These are phyloP conservation scores for Papilio xuthus DNA, from an alignment of 1,140 invertebrate species.

Conservation along the genomic window DNA sequence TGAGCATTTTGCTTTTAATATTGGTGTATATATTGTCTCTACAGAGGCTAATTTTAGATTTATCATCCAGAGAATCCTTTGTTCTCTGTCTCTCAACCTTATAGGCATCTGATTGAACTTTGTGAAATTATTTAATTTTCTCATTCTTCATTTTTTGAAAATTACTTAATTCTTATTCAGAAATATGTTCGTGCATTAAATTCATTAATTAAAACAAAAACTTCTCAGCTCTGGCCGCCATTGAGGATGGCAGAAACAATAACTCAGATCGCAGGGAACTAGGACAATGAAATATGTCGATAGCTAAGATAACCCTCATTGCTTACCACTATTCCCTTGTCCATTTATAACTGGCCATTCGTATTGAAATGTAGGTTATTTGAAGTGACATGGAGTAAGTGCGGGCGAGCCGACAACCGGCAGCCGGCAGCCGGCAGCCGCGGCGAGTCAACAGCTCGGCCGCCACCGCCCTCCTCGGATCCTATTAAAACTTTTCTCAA, in stretches of 20 bases:
- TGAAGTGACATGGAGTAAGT: neutral
- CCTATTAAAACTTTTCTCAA: conserved; percentile 25
- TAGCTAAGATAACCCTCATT: neutral
- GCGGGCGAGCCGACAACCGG: neutral
- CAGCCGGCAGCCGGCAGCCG: too few relatives aligned
- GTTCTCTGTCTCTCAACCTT: neutral
- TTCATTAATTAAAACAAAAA: neutral
- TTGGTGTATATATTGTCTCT: conserved; percentile 3
- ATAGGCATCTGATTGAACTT: neutral
- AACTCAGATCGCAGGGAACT: neutral
- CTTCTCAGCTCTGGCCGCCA: neutral
- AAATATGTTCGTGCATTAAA: neutral
- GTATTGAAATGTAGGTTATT: neutral
- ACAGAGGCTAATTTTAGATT: neutral
- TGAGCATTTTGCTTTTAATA: conserved; percentile 8
- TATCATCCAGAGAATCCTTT: neutral
- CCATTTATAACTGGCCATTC: neutral
- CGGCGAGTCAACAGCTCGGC: neutral
- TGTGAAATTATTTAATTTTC: neutral
- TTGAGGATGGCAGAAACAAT: too few relatives aligned
- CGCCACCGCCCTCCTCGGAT: neutral
- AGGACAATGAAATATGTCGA: neutral
- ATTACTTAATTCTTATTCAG: neutral
- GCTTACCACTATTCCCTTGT: neutral
- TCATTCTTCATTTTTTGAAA: neutral